Conservation (phyloP, 2,113 vertebrate species). For the Pomatostomus ruficeps region DNA sequence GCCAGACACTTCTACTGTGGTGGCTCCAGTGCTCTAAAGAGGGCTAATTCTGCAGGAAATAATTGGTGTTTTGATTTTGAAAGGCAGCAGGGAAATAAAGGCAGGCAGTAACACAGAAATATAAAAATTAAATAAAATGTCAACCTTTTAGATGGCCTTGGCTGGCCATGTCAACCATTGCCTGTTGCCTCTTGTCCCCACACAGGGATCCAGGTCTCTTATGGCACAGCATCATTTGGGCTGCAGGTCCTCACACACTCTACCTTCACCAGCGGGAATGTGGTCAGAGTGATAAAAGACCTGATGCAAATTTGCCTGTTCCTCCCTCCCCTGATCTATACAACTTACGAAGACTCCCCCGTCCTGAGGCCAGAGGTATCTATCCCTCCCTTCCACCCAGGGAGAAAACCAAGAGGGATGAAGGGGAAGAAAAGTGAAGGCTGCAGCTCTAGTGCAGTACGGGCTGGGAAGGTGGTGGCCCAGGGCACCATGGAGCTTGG, state of each 20-base stretch:
- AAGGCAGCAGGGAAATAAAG: not conserved
- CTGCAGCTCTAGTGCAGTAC: not conserved
- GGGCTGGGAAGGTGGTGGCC: not conserved
- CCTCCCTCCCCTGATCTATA: not conserved
- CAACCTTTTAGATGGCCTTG: not conserved
- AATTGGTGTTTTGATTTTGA: not conserved
- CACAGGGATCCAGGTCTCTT: not conserved
- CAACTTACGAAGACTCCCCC: not conserved
- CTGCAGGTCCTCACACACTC: fast-evolving
- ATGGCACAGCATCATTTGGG: not conserved
- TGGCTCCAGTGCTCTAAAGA: not conserved
- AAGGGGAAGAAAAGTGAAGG: not conserved
- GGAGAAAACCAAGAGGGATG: not conserved
- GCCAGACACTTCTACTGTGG: not conserved
- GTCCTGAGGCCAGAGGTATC: not conserved
- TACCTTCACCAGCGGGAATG: not conserved
- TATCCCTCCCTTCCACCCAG: not conserved
- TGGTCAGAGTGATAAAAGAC: not conserved
- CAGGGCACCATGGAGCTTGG: not conserved
- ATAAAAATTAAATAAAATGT: not conserved
- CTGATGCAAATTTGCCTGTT: not conserved
- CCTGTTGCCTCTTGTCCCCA: not conserved
- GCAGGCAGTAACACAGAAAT: not conserved
- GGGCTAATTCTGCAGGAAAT: not conserved
- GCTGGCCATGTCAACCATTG: not conserved